A percentile compares a stretch with the other conserved stretches of the same genome.
Evolutionary conservation across 1,140 invertebrate species (phyloP).

Genomic region (Physella acuta): DNA sequence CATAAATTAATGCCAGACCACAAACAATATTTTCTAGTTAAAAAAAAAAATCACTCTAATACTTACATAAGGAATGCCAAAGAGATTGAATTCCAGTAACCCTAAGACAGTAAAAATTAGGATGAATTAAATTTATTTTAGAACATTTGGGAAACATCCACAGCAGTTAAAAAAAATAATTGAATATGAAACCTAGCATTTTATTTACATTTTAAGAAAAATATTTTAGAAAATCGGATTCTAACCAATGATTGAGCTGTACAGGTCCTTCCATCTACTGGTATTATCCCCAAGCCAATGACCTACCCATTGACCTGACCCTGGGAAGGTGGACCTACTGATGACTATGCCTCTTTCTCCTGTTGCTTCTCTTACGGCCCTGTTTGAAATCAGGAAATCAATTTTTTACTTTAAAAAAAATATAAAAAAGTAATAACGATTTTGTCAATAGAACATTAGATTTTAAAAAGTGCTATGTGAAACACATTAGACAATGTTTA

Average conservation of each 20-base stretch:
- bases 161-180: too few relatives aligned
- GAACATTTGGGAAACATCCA: too few relatives aligned
- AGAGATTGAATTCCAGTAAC: slow-evolving; percentile 58
- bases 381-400: slow-evolving; percentile 25
- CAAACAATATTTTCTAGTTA: neutral
- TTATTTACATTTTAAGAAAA: too few relatives aligned
- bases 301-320: slow-evolving; percentile 76
- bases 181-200: too few relatives aligned
- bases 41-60: neutral
- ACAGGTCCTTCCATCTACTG: slow-evolving; percentile 43
- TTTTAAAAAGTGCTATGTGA: too few relatives aligned
- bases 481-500: too few relatives aligned
- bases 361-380: slow-evolving; percentile 49
- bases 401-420: too few relatives aligned
- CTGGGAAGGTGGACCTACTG: slow-evolving; percentile 79
- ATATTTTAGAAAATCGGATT: too few relatives aligned
- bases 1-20: neutral
- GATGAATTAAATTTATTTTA: too few relatives aligned
- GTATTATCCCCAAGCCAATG: slow-evolving; percentile 80
- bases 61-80: slow-evolving; percentile 60
- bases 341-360: slow-evolving; percentile 75
- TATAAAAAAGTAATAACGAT: too few relatives aligned
- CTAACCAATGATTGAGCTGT: slow-evolving; percentile 48
- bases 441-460: too few relatives aligned
- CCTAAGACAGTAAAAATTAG: slow-evolving; percentile 22